Percentiles rank a stretch among this genome's conserved stretches.
phyloP scores from a whole-genome alignment of 2,888 invertebrate species.

The Flexamia atlantica region DNA sequence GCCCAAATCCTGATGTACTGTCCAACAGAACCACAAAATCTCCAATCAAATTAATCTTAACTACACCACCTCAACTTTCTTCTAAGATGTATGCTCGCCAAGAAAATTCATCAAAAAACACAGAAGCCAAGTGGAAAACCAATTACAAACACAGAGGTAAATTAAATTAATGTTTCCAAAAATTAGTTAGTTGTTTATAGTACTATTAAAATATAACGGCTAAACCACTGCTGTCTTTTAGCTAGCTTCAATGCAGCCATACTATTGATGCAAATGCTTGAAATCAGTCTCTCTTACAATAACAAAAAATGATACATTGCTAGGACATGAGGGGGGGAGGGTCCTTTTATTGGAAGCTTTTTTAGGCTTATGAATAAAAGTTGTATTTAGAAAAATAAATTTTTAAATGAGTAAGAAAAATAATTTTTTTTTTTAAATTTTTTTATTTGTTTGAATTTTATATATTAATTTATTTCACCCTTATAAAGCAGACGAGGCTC shows the following conservation, averaged over 20 bases:
- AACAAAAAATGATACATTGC: no score
- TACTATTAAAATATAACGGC: no score
- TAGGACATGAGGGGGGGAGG: no score
- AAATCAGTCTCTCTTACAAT: no score
- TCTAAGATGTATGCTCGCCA: not conserved
- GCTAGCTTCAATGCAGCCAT: no score
- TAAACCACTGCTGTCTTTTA: no score
- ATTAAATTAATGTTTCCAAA: not conserved
- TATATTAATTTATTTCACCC: not conserved
- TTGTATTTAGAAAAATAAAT: no score
- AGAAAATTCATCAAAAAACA: not conserved
- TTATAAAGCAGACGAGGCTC: not conserved
- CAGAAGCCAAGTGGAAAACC: slow-evolving; percentile 56
- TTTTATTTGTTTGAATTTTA: not conserved
- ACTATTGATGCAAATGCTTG: no score
- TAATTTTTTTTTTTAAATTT: not conserved
- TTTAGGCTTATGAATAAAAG: no score
- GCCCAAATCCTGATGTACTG: not conserved
- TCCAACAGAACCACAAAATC: not conserved
- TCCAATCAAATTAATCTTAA: not conserved
- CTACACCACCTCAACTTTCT: not conserved
- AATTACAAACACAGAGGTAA: slow-evolving; percentile 64
- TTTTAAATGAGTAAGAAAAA: no score
- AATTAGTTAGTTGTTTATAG: not conserved
- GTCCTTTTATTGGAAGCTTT: no score